Evolutionary conservation across 2,797 vertebrate species (phyloP).

Genomic region (Gobio occitaniae): DNA sequence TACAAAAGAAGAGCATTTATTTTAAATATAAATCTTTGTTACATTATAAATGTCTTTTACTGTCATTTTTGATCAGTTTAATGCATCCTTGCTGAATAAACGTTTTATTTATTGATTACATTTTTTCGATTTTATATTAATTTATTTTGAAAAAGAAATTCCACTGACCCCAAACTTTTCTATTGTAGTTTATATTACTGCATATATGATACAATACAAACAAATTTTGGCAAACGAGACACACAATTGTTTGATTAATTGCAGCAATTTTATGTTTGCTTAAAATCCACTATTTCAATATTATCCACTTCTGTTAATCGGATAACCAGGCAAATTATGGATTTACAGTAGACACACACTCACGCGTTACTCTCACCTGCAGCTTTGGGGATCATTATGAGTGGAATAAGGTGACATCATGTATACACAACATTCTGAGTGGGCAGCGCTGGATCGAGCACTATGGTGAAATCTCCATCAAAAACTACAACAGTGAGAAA

Average conservation of each 20-base stretch:
- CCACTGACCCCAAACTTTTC: too few species aligned
- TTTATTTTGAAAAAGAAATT: too few species aligned
- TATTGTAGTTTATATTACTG: too few species aligned
- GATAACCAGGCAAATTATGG: background rate
- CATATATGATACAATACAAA: too few species aligned
- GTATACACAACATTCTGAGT: slow-evolving; percentile 97
- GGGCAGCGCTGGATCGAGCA: slow-evolving; percentile 99
- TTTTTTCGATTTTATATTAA: too few species aligned
- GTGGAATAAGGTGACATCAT: slow-evolving; percentile 99
- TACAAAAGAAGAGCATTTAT: background rate
- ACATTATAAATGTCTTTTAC: background rate
- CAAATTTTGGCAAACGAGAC: too few species aligned
- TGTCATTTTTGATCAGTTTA: background rate
- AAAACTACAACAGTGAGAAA: slow-evolving; percentile 84
- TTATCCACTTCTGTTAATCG: background rate
- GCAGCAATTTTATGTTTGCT: background rate
- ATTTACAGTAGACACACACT: background rate
- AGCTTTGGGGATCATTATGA: slow-evolving; percentile 94
- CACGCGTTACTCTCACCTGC: background rate
- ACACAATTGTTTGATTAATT: too few species aligned
- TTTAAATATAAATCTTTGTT: background rate
- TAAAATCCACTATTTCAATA: background rate
- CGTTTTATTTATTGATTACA: too few species aligned
- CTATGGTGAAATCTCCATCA: slow-evolving; percentile 96
- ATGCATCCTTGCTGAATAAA: background rate